Evolutionary conservation across 2,113 vertebrate species (phyloP).

Genomic region (Alectura lathami): DNA sequence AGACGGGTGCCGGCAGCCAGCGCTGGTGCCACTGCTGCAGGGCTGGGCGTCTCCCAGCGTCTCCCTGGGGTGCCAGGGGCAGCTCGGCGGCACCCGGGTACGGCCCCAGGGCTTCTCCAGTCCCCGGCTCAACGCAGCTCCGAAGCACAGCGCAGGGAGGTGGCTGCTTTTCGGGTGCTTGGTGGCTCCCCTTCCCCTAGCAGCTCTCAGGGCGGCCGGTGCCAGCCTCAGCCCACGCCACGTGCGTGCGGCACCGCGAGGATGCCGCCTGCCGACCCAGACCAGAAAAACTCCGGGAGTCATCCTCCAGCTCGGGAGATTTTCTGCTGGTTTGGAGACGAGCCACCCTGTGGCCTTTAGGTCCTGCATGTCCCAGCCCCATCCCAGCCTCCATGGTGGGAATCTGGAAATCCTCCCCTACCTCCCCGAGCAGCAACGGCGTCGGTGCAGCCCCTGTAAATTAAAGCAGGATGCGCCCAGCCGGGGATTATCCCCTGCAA

Average conservation of each 20-base stretch:
- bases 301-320: background rate
- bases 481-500: background rate
- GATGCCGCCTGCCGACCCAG: background rate
- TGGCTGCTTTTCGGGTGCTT: background rate
- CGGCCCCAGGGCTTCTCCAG: background rate
- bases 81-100: accelerated
- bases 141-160: accelerated
- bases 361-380: background rate
- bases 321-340: background rate
- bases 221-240: background rate
- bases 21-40: accelerated
- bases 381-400: accelerated
- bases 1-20: accelerated
- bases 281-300: background rate
- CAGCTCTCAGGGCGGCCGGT: accelerated
- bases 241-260: accelerated
- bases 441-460: background rate
- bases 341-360: background rate
- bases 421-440: background rate
- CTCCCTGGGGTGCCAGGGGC: background rate
- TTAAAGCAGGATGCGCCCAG: background rate
- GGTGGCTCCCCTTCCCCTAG: accelerated
- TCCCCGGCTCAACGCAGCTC: background rate
- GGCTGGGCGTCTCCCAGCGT: background rate
- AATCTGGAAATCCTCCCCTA: accelerated